Base-by-base conservation (phyloP, 2,888 invertebrate genomes). In the Pristionchus maxplancki region DNA sequence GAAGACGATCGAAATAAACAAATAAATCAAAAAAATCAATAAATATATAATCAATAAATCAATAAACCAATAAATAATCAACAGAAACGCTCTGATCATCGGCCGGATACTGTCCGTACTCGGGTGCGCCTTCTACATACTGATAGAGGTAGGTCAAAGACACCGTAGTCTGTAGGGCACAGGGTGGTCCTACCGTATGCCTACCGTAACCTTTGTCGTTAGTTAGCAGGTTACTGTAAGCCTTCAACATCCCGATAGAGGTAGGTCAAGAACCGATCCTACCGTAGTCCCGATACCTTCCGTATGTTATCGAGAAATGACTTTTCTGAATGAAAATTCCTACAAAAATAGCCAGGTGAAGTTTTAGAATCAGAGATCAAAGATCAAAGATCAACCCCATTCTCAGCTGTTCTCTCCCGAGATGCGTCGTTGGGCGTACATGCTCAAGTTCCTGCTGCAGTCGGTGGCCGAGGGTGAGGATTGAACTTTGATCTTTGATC, bases 401-500 rank as follows among this genome's bases (percentile, higher is more conserved):
- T 13, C 11, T 17, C 50, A 83, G 82, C 34, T 83, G 20, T 53
- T 83, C 31, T 6, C 82, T 13, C 53, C 50, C 13, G n/a, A 20
- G 11, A 8, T 6, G 44, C 82, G 82, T 6, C 82, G 82, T 17
- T 83, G 53, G 50, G 50, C 82, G 53, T 83, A 83, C 58, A 34
- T 83, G 53, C 44, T 50, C 53, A 83, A 83, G 53, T 83, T 83
- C 53, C 58, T 83, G 31, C 50, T 83, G 82, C 82, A 83, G 37
- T 31, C 82, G 4, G 24, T 83, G 2, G 82, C 82, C 3, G 82
- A 83, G 28, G 82, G 82, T 83, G 11, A 31, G 64, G 40, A 28
- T 37, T 34, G 15, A 37, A 37, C n/a, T 71, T 37, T 20, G 71
- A 64, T 64, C 64, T 15, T 17, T 37, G 37, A 71, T 37, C 37